A percentile compares a stretch with the other conserved stretches of the same genome.
phyloP scores from a whole-genome alignment of 2,888 invertebrate genomes.

The Yponomeuta plumbellus region DNA sequence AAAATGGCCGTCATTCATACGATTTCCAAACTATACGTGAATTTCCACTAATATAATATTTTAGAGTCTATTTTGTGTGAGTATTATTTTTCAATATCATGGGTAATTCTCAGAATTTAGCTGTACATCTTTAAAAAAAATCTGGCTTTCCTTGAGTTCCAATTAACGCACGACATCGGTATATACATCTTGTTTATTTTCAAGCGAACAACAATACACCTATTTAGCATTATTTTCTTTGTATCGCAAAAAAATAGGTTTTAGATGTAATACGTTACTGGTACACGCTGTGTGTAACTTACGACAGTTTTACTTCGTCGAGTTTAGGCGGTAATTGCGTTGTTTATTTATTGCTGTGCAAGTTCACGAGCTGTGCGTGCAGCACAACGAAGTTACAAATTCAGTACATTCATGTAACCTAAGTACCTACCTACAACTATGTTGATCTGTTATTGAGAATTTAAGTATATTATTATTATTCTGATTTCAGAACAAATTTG shows the following conservation, averaged over 20 bases:
- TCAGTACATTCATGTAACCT: background rate
- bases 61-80: background rate
- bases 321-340: constrained; percentile 57
- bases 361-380: constrained; percentile 4
- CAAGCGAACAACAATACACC: background rate
- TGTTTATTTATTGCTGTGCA: constrained; percentile 57
- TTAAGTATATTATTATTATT: background rate
- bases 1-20: constrained; percentile 54
- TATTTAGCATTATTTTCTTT: background rate
- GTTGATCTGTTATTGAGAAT: background rate
- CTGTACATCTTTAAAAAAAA: background rate
- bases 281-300: background rate
- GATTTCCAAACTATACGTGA: constrained; percentile 38
- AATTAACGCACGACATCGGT: background rate
- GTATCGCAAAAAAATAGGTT: background rate
- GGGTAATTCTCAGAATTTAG: background rate
- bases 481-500: background rate
- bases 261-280: background rate
- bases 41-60: constrained; percentile 8
- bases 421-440: background rate
- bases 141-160: background rate
- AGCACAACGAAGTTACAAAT: background rate
- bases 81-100: background rate
- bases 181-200: constrained; percentile 13
- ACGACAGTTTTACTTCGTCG: background rate